Evolutionary conservation across 2,113 vertebrate genomes (phyloP), one percentile per base, ranked within the genome.

Genomic region (Psettodes erumei): DNA sequence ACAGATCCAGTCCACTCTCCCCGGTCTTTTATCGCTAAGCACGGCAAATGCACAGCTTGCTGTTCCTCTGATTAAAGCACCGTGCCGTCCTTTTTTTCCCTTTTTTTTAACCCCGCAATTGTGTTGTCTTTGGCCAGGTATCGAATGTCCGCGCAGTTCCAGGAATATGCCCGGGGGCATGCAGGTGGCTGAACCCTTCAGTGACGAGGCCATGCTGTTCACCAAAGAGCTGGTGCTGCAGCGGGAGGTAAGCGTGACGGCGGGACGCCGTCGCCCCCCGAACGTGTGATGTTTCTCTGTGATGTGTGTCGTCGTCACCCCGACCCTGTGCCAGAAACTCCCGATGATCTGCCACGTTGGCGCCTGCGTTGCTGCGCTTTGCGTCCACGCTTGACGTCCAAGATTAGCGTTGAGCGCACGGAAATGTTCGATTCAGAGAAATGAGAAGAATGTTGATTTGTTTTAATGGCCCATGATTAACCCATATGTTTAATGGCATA

Each of bases 211-310:
- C 80, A 94, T 90, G 7, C 91, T 94, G 70, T 98, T 98, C 93
- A 98, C 98, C 89, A 98, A 98, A 94, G 97, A 99, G 86, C 95
- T 98, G 84, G 98, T 99, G 79, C 90, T 99, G 79, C 98, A 98
- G 76, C 88, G 97, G 69, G 97, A 98, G 97, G 98, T 98, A 96
- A 92, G 94, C 37, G 28, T 3, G n/a, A 11, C 19, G 35, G 11
- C 62, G 27, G 53, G 58, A 37, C 43, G 9, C 37, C 71, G 40
- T 53, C 43, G 43, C 68, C 48, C 40, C 1, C 42, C 15, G 15
- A n/a, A n/a, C n/a, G n/a, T n/a, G n/a, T n/a, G n/a, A n/a, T n/a
- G n/a, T n/a, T n/a, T n/a, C n/a, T n/a, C n/a, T n/a, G n/a, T n/a
- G n/a, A n/a, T n/a, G n/a, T n/a, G n/a, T n/a, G n/a, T n/a, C n/a